Evolutionary conservation across 2,797 vertebrate genomes (phyloP), one percentile per base, ranked within the genome.

Genomic region (Merluccius polli): DNA sequence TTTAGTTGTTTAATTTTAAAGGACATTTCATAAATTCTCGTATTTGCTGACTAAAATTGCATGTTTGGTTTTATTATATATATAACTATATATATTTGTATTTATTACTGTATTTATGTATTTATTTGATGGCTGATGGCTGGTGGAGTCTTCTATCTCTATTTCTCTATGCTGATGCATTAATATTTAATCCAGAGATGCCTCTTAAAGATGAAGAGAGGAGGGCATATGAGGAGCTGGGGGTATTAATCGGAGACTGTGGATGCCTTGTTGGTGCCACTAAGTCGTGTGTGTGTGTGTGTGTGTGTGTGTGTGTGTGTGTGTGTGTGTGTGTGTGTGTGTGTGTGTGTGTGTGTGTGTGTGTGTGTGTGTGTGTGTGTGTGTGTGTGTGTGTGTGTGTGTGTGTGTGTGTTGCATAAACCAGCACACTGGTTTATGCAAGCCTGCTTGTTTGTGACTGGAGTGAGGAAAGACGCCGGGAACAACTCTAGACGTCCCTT

Each of bases 181-280:
- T 82, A 93, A 94, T 94, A 93, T 94, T 93, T 94, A 92, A 94
- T 94, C 85, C 84, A 81, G 81, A 88, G 86, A 83, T 89, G 84
- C 87, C 87, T 89, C 87, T 91, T 91, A 90, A 92, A 93, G 90
- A 85, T 87, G 87, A 93, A 84, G 86, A 90, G 91, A 90, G 90
- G 86, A 87, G 84, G 86, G 82, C 80, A 87, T 90, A 80, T 90
- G 89, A 93, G 90, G 86, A 87, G 83, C 82, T 86, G 74, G 81
- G 81, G 86, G 86, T 87, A 90, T 92, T 93, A 89, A 90, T 91
- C 92, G 89, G 89, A 93, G 89, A 85, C 89, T 85, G 11, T 89
- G 71, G 85, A 88, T 86, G 87, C 83, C 77, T 86, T 0, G 44
- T 79, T 93, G 92, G 92, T 92, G 92, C 90, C 92, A 73, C 78